A percentile compares a stretch with the other conserved stretches of the same genome.
phyloP scores from a whole-genome alignment of 2,797 vertebrate genomes.

The Argentina silus region DNA sequence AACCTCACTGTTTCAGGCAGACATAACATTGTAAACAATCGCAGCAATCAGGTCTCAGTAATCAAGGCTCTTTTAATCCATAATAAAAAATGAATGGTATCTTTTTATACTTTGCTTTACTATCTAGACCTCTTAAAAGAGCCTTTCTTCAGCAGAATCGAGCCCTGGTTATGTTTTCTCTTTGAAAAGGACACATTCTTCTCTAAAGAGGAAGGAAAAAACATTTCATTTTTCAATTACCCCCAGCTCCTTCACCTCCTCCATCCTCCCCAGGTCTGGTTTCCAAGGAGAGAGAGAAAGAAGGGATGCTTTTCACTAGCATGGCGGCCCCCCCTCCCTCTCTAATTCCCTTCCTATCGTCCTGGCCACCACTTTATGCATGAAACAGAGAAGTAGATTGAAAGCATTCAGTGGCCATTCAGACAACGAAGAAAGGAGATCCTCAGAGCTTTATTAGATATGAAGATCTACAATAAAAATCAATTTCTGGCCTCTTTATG shows the following conservation, averaged over 20 bases:
- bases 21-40: slow-evolving; percentile 48
- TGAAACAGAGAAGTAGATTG: slow-evolving; percentile 99
- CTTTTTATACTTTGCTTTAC: slow-evolving; percentile 36
- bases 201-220: slow-evolving; percentile 67
- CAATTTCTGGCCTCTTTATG: slow-evolving; percentile 99
- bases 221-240: slow-evolving; percentile 84
- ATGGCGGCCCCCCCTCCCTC: slow-evolving; percentile 62
- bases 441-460: slow-evolving; percentile 99
- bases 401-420: slow-evolving; percentile 99
- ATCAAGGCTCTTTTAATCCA: slow-evolving; percentile 37
- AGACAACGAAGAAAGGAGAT: slow-evolving; percentile 99
- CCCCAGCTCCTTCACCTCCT: slow-evolving; percentile 76
- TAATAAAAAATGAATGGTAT: slow-evolving; percentile 53
- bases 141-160: slow-evolving; percentile 51
- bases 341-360: slow-evolving; percentile 75
- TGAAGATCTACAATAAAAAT: slow-evolving; percentile 99
- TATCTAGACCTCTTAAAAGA: slow-evolving; percentile 41
- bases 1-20: slow-evolving; percentile 44
- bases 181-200: slow-evolving; percentile 75
- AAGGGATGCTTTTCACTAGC: slow-evolving; percentile 71
- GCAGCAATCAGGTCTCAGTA: slow-evolving; percentile 60
- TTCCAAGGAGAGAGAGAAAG: slow-evolving; percentile 73
- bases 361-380: slow-evolving; percentile 90
- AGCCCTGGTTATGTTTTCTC: slow-evolving; percentile 69
- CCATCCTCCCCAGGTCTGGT: slow-evolving; percentile 85